phyloP scores from a whole-genome alignment of 2,888 invertebrate genomes.

The Hypomecis punctinalis region DNA sequence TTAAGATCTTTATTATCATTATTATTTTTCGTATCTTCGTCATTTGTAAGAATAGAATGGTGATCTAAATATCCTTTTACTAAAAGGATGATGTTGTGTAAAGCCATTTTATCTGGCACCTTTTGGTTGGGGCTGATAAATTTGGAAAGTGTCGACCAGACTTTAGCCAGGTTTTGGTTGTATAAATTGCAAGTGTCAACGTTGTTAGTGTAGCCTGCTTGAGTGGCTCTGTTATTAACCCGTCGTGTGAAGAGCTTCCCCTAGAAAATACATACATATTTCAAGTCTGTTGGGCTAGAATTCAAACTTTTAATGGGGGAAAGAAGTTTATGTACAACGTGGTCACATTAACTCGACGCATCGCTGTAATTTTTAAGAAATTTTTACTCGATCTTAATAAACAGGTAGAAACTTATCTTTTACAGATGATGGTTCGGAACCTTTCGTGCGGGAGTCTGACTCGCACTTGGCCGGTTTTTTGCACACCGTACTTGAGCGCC shows the following conservation, averaged over 20 bases:
- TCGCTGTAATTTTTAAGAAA: no score
- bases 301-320: background rate
- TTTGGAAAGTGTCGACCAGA: background rate
- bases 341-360: no score
- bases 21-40: background rate
- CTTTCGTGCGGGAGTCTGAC: no score
- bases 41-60: background rate
- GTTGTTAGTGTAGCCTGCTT: constrained; percentile 10
- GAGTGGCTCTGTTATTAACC: background rate
- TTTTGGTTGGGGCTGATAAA: background rate
- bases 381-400: no score
- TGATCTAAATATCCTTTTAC: constrained; percentile 7
- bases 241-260: constrained; percentile 1
- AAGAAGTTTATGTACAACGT: no score
- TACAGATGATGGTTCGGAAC: no score
- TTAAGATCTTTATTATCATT: background rate
- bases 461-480: no score
- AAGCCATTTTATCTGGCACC: background rate
- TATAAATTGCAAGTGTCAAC: constrained; percentile 4
- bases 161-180: constrained; percentile 7
- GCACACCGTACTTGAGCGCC: no score
- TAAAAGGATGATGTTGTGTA: constrained; percentile 11
- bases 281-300: background rate
- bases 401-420: no score
- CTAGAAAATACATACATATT: background rate